Base-by-base conservation (phyloP, 2,888 invertebrate species). In the Luperina testacea region DNA sequence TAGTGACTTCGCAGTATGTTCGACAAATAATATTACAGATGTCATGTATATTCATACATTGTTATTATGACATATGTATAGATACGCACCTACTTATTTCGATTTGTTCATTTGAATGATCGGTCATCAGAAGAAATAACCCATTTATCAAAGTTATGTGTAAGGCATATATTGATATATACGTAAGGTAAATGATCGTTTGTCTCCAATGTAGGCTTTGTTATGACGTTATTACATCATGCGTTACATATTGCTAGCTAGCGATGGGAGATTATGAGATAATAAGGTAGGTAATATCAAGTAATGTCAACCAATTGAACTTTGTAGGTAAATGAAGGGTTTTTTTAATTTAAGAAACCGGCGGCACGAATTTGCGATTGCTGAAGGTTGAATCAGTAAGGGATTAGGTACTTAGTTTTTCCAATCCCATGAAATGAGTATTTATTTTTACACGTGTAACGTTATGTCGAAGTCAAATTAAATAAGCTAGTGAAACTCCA, bases 1-100 rank as follows among this genome's bases (percentile, higher is more conserved):
- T 84, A 78, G 82, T 88, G 83, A 87, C 83, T 80, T 81, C 76
- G 74, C 77, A 76, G 69, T 78, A 72, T 67, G 57, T 77, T 73
- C 57, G 53, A 74, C 71, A 72, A 77, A 74, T 65, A 65, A 75
- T 81, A 67, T 71, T 74, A 72, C 67, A 84, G 61, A 72, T 72
- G 32, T 80, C 63, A 82, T 42, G 38, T 63, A 57, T 63, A 80
- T 81, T 72, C 45, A 64, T 27, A 48, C 17, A 82, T 72, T 80
- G 42, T 82, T 80, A 84, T 64, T 80, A 42, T 74, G 64, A 84
- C 64, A 82, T 73, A 38, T 17, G 17, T 15, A 72, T n/a, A n/a
- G n/a, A n/a, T 75, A 65, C 27, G 64, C 69, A 71, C 6, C 13
- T 64, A 83, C 51, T 70, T 70, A 75, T 32, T 73, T 45, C 59